A percentile compares a stretch with the other conserved stretches of the same genome.
Evolutionary conservation across 2,888 invertebrate species (phyloP).

Genomic region (Cryptocephalus primarius): DNA sequence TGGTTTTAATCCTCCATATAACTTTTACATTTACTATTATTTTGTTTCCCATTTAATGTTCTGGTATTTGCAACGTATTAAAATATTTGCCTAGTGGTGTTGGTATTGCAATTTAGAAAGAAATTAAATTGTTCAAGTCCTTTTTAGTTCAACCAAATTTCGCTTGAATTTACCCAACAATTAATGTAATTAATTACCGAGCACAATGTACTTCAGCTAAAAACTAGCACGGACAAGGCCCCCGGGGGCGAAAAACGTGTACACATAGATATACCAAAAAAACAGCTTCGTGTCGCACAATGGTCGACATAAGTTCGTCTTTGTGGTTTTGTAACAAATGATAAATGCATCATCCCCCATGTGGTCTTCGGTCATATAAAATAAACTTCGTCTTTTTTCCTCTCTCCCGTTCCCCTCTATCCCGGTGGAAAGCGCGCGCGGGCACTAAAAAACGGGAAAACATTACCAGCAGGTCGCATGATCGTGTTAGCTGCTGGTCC

Average conservation of each 20-base stretch:
- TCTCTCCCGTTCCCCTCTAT: conserved; percentile 25
- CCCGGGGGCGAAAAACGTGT: no score
- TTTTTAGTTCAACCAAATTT: no score
- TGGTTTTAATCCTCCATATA: no score
- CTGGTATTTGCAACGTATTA: no score
- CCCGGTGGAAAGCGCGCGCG: not conserved
- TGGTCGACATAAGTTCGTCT: conserved; percentile 26
- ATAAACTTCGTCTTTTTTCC: conserved; percentile 4
- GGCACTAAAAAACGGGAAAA: conserved; percentile 28
- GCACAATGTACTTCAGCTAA: no score
- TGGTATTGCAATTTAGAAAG: no score
- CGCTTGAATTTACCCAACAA: no score
- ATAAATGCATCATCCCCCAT: not conserved
- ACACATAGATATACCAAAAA: not conserved
- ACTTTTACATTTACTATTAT: no score
- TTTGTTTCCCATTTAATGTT: no score
- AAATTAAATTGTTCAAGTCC: no score
- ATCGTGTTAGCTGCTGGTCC: conserved; percentile 35
- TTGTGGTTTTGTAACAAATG: conserved; percentile 9
- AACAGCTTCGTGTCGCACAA: conserved; percentile 12
- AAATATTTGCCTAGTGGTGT: no score
- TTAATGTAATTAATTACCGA: not conserved
- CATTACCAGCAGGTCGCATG: conserved; percentile 40
- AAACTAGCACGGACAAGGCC: no score
- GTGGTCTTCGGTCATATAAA: not conserved